A percentile compares a stretch with the other conserved stretches of the same genome.
Evolutionary conservation across 2,113 vertebrate genomes (phyloP).

Genomic region (Nycticorax nycticorax): DNA sequence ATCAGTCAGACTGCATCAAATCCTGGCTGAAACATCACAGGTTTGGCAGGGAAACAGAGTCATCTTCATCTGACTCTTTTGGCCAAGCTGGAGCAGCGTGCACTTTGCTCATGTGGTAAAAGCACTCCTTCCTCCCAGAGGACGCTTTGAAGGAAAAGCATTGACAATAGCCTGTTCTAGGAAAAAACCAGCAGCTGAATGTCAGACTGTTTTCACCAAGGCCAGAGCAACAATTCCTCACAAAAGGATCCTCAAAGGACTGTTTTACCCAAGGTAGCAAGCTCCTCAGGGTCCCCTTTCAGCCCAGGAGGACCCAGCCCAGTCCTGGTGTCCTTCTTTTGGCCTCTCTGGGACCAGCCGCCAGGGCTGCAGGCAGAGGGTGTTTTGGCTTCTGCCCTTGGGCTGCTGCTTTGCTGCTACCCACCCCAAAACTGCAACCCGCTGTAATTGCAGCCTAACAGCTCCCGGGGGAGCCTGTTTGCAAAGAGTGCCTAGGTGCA

Average conservation of each 20-base stretch:
- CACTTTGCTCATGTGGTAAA: neutral
- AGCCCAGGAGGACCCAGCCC: neutral
- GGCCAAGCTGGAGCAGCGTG: neutral
- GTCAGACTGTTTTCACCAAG: fast-evolving
- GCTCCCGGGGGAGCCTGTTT: fast-evolving
- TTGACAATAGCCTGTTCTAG: neutral
- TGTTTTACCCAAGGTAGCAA: neutral
- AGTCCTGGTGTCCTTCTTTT: neutral
- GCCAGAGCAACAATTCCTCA: neutral
- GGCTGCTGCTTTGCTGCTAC: neutral
- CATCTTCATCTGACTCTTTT: neutral
- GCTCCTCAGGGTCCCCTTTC: neutral
- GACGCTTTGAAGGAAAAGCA: neutral
- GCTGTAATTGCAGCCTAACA: neutral
- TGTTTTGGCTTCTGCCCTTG: neutral
- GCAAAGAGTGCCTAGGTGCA: fast-evolving
- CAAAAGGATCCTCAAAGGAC: neutral
- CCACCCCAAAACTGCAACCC: neutral
- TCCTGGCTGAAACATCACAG: neutral
- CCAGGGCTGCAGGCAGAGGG: neutral
- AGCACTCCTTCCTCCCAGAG: neutral
- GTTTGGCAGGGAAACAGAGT: neutral
- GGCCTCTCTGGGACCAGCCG: fast-evolving
- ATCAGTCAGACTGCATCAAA: neutral
- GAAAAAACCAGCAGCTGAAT: neutral